Evolutionary conservation across 2,113 vertebrate species (phyloP), one percentile per base, ranked within the genome.

Genomic region (Sus scrofa): DNA sequence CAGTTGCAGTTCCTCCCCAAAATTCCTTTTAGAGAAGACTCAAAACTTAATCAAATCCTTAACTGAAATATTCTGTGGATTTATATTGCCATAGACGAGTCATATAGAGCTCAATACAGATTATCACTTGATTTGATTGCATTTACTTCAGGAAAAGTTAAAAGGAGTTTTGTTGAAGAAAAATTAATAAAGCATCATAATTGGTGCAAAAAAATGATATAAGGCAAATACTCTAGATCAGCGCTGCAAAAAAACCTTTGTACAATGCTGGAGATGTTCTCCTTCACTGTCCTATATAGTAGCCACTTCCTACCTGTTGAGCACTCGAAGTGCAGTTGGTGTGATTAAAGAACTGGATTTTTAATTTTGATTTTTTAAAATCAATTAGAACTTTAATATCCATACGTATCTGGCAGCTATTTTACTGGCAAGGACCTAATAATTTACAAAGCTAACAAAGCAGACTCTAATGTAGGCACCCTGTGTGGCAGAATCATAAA

Each of bases 301-400:
- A 34, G 2, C 6, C 60, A 37, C 15, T 63, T 74, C 50, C 14
- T 11, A 1, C 1, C 4, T n/a, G 0, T 1, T 83, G 7, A 78
- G 13, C 15, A 18, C 13, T 37, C 26, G 19, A 44, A 56, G 26
- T 30, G 9, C 6, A 54, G 44, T 44, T 44, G 4, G 4, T 44
- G 44, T 44, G 44, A 44, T 44, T 44, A 44, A 4, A 44, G 44
- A 44, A 44, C 8, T 44, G 44, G 44, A 44, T 44, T 44, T 44
- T 44, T 6, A 44, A 44, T 44, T 44, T 86, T 70, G 8, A 65
- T 73, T 88, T 94, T 88, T 56, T 34, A 13, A 56, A 56, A 26
- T 74, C 19, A 56, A 26, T 74, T 19, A 44, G 9, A 81, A 22
- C 16, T 84, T 81, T 62, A 39, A 26, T 18, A 75, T 26, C 12